Evolutionary conservation across 2,113 vertebrate species (phyloP), one percentile per base, ranked within the genome.

Genomic region (Toxotes chatareus): DNA sequence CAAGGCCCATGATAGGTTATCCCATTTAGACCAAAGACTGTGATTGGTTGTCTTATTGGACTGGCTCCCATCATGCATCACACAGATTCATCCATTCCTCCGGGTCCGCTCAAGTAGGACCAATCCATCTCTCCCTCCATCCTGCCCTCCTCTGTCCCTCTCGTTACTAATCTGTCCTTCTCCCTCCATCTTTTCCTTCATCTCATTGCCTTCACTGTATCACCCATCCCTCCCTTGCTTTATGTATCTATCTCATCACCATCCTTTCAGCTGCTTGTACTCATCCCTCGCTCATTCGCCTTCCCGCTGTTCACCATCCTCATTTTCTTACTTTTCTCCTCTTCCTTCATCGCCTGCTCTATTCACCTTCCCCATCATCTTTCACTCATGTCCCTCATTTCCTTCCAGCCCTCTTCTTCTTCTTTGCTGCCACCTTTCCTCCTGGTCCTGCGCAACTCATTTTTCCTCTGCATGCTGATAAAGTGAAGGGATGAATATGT

Each of bases 21-120:
- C 84, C 82, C 88, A 91, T 93, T 87, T 87, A 86, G 81, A 88
- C 85, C 83, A 66, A 76, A 86, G 86, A 57, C 77, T 89, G 84
- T 93, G 89, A 91, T 91, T 92, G 89, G 90, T 82, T 87, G 84
- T 90, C 85, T 72, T 78, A 68, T 70, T 82, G 62, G 79, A 83
- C 82, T 49, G 66, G 69, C 72, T 90, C 77, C 69, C 75, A 85
- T 92, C 86, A 91, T 93, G 89, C 86, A 92, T 93, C 89, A 91
- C 76, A 64, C 16, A 86, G 76, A 88, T 91, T 85, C 86, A 90
- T 90, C 76, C 60, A 57, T 72, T 88, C 81, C 86, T 89, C 49
- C 23, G 62, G 86, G 82, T 83, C 82, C 36, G 60, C 79, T 88
- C 61, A 73, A 84, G 86, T 87, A 73, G 65, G 56, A 79, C 67